Conservation (phyloP, 2,113 vertebrate genomes). For the Aldabrachelys gigantea region DNA sequence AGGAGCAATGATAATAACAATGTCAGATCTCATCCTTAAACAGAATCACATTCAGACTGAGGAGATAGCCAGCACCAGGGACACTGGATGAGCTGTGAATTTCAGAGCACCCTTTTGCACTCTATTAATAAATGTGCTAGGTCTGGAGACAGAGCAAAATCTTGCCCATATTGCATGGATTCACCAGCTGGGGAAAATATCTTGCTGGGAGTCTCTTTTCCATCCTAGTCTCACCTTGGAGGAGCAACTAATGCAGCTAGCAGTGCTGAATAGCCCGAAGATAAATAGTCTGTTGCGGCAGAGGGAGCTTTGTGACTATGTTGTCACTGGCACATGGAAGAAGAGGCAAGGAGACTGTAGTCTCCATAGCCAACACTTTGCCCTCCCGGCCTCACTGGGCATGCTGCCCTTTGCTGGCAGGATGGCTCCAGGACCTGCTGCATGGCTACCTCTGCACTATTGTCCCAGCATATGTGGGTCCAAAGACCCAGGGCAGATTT, state of each 20-base stretch:
- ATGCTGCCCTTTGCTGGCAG: not conserved
- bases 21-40: not conserved
- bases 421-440: not conserved
- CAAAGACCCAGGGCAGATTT: not conserved
- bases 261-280: not conserved
- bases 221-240: not conserved
- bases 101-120: not conserved
- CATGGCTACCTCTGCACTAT: not conserved
- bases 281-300: not conserved
- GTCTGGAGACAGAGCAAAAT: not conserved
- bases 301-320: not conserved
- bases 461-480: not conserved
- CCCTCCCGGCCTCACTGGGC: not conserved
- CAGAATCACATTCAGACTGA: not conserved
- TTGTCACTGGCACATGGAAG: not conserved
- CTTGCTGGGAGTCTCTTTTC: not conserved
- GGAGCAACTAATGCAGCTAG: not conserved
- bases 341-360: not conserved
- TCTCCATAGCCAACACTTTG: not conserved
- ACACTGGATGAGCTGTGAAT: not conserved
- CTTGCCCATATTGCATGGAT: rapidly evolving
- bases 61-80: not conserved
- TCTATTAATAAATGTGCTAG: not conserved
- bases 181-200: not conserved
- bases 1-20: not conserved